These are phyloP conservation scores for Operophtera brumata DNA, from an alignment of 2,888 invertebrate genomes.

Conservation along the genomic window DNA sequence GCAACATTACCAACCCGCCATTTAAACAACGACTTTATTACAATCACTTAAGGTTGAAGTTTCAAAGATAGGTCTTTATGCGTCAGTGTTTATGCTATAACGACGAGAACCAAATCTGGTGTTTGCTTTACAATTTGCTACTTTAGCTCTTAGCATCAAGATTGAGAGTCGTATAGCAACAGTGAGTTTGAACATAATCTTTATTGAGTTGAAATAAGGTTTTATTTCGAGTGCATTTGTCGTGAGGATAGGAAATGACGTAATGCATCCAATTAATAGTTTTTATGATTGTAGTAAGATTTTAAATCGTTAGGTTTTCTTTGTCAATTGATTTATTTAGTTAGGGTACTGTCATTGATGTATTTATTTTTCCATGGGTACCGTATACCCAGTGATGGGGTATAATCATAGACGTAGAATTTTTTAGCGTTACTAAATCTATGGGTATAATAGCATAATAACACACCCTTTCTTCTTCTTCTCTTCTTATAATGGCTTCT, in stretches of 20 bases:
- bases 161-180: conserved; percentile 12
- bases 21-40: conserved; percentile 5
- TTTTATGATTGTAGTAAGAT: conserved; percentile 13
- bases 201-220: conserved; percentile 10
- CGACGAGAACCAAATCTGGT: not conserved
- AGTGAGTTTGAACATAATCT: not conserved
- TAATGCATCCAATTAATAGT: conserved; percentile 28
- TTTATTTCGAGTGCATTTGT: conserved; percentile 8
- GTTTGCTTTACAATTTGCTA: conserved; percentile 12
- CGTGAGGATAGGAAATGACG: conserved; percentile 27
- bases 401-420: too few species aligned
- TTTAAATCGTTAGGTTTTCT: conserved; percentile 8
- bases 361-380: too few species aligned
- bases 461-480: too few species aligned
- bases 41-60: not conserved
- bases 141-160: conserved; percentile 7
- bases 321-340: conserved; percentile 12
- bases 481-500: too few species aligned
- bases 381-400: too few species aligned
- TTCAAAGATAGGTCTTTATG: not conserved
- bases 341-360: not conserved
- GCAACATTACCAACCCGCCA: conserved; percentile 1
- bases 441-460: too few species aligned
- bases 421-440: too few species aligned
- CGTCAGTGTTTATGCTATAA: conserved; percentile 1